Evolutionary conservation across 92 coral and sea anemone genomes (phyloP).

Genomic region (Meandrina meandrites): DNA sequence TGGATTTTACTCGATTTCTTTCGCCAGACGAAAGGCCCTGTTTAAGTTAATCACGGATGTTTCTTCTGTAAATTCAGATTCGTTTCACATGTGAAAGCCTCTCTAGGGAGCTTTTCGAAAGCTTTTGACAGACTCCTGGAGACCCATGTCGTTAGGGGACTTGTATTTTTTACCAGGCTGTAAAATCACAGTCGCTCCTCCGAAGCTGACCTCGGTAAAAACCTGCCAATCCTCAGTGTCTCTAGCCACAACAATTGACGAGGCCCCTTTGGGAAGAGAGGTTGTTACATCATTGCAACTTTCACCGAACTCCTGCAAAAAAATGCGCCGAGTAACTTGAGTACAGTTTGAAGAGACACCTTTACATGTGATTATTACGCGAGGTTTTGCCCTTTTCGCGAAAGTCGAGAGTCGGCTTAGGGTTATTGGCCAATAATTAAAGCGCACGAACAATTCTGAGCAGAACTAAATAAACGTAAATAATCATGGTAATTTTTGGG

Average conservation of each 20-base stretch:
- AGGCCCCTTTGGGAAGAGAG: neutral
- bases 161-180: neutral
- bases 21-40: too few relatives aligned
- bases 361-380: too few relatives aligned
- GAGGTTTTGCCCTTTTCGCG: too few relatives aligned
- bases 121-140: neutral
- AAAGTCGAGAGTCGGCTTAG: neutral
- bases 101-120: neutral
- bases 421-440: neutral
- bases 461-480: neutral
- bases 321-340: too few relatives aligned
- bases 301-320: neutral
- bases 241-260: neutral
- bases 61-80: neutral
- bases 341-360: too few relatives aligned
- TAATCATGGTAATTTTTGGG: too few relatives aligned
- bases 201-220: neutral
- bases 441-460: neutral
- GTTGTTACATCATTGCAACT: neutral
- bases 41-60: too few relatives aligned
- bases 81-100: neutral
- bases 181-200: neutral
- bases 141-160: neutral
- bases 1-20: too few relatives aligned
- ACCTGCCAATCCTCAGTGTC: neutral